These are phyloP conservation scores for Herminia tarsipennalis DNA, from an alignment of 2,888 invertebrate genomes.

Conservation along the genomic window DNA sequence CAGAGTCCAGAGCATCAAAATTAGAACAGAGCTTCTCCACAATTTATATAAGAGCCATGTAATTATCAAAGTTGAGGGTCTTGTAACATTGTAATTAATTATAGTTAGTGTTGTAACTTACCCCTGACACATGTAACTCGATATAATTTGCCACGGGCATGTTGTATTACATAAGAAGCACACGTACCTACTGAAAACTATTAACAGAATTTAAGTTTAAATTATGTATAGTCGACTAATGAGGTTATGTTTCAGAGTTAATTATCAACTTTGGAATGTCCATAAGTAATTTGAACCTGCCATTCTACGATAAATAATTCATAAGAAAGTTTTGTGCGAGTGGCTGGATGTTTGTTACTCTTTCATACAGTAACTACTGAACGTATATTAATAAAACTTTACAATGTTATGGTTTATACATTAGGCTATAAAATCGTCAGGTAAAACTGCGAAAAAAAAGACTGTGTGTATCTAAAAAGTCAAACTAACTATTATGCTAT, in stretches of 20 bases:
- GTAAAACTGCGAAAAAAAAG: too few species aligned
- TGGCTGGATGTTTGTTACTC: too few species aligned
- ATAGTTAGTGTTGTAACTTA: conserved; percentile 3
- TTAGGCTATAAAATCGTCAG: too few species aligned
- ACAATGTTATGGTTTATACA: too few species aligned
- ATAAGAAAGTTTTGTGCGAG: too few species aligned
- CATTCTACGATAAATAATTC: too few species aligned
- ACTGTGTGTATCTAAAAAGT: too few species aligned
- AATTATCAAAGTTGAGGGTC: conserved; percentile 5
- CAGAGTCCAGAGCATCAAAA: background rate
- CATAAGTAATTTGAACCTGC: background rate
- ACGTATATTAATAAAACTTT: too few species aligned
- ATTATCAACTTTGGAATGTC: background rate
- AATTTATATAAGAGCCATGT: conserved; percentile 4
- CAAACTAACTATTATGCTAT: too few species aligned
- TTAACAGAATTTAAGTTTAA: background rate
- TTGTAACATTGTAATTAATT: conserved; percentile 3
- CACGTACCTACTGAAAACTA: background rate
- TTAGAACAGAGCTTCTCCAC: background rate
- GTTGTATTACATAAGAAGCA: background rate
- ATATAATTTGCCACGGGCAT: background rate
- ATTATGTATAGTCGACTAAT: background rate
- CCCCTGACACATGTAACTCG: conserved; percentile 1
- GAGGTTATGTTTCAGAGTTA: background rate
- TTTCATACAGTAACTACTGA: too few species aligned